Evolutionary conservation across 2,888 invertebrate genomes (phyloP).

Genomic region (Drosophila histrio): DNA sequence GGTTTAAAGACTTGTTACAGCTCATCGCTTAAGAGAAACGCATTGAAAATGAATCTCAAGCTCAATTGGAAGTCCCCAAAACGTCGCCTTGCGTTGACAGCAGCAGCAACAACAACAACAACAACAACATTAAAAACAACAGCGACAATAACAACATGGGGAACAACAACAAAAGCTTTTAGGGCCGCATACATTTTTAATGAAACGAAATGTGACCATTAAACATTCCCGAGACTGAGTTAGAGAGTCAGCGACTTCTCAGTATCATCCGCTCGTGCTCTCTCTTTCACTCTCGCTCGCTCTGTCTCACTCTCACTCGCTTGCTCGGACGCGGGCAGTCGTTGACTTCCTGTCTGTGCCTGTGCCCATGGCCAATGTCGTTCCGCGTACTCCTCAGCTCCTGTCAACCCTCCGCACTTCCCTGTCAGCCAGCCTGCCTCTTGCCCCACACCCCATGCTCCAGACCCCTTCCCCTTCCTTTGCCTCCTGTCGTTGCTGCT

Average conservation of each 20-base stretch:
- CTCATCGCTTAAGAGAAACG: constrained; percentile 20
- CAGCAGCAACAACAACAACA: constrained; percentile 32
- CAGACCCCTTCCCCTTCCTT: background rate
- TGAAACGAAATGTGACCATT: constrained; percentile 79
- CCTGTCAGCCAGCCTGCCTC: background rate
- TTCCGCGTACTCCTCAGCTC: background rate
- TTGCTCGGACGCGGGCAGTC: constrained; percentile 36
- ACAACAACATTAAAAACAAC: constrained; percentile 15
- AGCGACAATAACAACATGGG: constrained; percentile 21
- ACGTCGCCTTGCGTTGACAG: constrained; percentile 37
- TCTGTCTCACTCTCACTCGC: background rate
- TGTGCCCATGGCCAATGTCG: constrained; percentile 59
- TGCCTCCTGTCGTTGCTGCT: constrained; percentile 2
- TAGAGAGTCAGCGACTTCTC: constrained; percentile 25
- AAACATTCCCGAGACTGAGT: constrained; percentile 65
- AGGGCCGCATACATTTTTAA: constrained; percentile 77
- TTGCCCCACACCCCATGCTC: too few species aligned
- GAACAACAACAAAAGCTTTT: constrained; percentile 75
- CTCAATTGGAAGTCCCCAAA: constrained; percentile 28
- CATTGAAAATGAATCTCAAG: constrained; percentile 25
- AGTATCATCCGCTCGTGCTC: background rate
- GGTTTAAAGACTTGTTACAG: constrained; percentile 19
- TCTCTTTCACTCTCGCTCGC: background rate
- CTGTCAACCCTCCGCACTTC: background rate
- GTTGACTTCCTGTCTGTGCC: constrained; percentile 56